Conservation (phyloP, 2,113 vertebrate species). For the Tamias sibiricus region DNA sequence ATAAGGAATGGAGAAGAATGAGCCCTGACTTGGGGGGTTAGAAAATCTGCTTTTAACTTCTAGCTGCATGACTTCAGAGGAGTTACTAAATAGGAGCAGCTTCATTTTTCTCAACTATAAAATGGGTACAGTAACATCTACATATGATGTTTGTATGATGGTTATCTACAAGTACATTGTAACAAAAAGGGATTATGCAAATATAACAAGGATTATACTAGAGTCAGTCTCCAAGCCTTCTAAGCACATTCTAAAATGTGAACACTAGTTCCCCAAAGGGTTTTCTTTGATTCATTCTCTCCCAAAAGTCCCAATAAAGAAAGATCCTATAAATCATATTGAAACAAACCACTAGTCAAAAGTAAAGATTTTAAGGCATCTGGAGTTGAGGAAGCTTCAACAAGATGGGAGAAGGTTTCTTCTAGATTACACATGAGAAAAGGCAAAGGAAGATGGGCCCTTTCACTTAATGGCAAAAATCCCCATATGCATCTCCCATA, state of each 20-base stretch:
- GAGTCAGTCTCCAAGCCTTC: not conserved
- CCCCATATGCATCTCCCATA: not conserved
- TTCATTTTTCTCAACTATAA: not conserved
- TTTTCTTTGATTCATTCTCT: too few species aligned
- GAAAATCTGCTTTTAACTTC: constrained; percentile 1
- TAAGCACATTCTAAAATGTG: constrained; percentile 5
- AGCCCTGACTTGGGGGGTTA: not conserved
- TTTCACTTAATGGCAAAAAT: constrained; percentile 20
- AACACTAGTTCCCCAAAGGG: not conserved
- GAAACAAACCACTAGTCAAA: not conserved
- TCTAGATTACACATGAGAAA: constrained; percentile 16
- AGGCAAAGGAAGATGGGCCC: not conserved
- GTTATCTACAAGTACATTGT: not conserved
- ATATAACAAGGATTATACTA: not conserved
- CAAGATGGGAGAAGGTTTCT: not conserved
- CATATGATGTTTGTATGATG: not conserved
- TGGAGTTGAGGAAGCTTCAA: not conserved
- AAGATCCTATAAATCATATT: constrained; percentile 35
- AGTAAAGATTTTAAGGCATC: not conserved
- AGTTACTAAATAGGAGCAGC: not conserved
- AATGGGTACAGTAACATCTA: not conserved
- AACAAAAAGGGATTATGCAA: not conserved
- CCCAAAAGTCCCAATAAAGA: not conserved
- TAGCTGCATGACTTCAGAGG: constrained; percentile 14
- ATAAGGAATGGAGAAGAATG: not conserved